phyloP scores from a whole-genome alignment of 2,113 vertebrate genomes.

The Coryphaenoides rupestris region DNA sequence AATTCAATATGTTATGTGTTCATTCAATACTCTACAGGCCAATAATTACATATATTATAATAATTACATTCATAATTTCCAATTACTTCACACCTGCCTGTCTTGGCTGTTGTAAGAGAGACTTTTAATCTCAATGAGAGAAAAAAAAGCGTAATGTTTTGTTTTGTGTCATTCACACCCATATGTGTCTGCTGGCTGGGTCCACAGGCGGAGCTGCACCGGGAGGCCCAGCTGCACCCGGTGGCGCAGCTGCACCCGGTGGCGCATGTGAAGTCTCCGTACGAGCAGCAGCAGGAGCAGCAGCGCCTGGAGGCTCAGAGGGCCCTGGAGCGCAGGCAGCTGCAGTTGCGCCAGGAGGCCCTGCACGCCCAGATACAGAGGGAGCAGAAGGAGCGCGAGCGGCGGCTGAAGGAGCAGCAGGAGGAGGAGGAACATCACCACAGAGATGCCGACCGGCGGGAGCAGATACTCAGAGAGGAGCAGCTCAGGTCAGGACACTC shows the following conservation, averaged over 20 bases:
- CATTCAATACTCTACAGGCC: too few relatives aligned
- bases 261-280: slow-evolving; percentile 63
- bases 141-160: neutral
- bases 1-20: too few relatives aligned
- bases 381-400: slow-evolving; percentile 74
- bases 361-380: slow-evolving; percentile 76
- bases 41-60: too few relatives aligned
- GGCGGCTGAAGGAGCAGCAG: slow-evolving; percentile 71
- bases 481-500: slow-evolving; percentile 62
- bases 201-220: slow-evolving; percentile 25
- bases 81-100: too few relatives aligned
- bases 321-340: slow-evolving; percentile 72
- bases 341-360: slow-evolving; percentile 76
- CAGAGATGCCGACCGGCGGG: slow-evolving; percentile 67
- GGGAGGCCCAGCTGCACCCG: slow-evolving; percentile 28
- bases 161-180: neutral
- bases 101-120: too few relatives aligned
- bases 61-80: too few relatives aligned
- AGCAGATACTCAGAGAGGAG: slow-evolving; percentile 62
- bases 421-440: slow-evolving; percentile 72
- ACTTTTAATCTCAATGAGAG: too few relatives aligned
- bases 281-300: slow-evolving; percentile 87
- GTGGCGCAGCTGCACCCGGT: slow-evolving; percentile 22
- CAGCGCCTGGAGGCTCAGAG: slow-evolving; percentile 75
- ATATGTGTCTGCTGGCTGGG: slow-evolving; percentile 22